These are phyloP conservation scores for Meta bourneti DNA, from an alignment of 2,888 invertebrate species.

Conservation along the genomic window DNA sequence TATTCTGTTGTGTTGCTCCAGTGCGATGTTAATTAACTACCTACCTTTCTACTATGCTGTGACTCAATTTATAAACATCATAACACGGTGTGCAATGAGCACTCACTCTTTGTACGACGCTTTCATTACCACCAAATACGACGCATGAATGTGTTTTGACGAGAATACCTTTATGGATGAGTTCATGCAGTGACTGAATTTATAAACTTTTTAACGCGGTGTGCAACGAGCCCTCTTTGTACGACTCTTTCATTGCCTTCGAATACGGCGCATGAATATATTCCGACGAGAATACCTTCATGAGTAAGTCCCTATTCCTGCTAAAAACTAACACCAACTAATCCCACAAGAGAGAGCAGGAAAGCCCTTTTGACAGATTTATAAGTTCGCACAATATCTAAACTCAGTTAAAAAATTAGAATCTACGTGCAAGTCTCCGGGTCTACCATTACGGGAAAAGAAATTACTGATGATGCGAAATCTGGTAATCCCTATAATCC, in stretches of 20 bases:
- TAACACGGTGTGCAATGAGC: no score
- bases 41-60: no score
- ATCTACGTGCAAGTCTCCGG: background rate
- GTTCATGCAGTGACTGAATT: no score
- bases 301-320: background rate
- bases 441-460: background rate
- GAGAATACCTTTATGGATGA: no score
- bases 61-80: no score
- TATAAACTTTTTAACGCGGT: no score
- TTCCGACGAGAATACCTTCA: background rate
- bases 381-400: background rate
- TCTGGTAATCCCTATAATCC: conserved; percentile 10
- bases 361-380: background rate
- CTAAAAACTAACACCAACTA: background rate
- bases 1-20: no score
- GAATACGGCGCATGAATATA: background rate
- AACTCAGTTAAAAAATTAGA: background rate
- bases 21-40: no score
- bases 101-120: no score
- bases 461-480: background rate
- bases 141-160: no score
- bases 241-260: background rate
- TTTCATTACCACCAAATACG: no score
- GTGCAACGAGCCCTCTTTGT: no score
- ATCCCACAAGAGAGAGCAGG: background rate